phyloP scores from a whole-genome alignment of 2,797 vertebrate genomes.

The Molossus molossus region DNA sequence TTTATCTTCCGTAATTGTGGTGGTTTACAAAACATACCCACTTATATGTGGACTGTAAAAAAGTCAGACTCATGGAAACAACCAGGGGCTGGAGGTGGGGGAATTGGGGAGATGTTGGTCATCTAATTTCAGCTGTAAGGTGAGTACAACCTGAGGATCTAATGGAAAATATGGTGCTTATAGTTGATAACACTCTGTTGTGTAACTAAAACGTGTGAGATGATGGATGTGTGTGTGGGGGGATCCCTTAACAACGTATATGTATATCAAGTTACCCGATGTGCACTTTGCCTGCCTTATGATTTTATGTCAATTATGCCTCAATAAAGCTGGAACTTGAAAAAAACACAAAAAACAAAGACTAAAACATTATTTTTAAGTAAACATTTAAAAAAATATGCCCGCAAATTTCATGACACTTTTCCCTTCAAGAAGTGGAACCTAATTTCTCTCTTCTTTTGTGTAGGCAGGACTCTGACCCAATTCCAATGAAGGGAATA shows the following conservation, averaged over 20 bases:
- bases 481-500: background rate
- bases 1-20: background rate
- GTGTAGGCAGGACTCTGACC: background rate
- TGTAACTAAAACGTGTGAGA: background rate
- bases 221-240: background rate
- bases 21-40: background rate
- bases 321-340: background rate
- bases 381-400: background rate
- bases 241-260: background rate
- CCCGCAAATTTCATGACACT: background rate
- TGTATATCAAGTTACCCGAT: too few relatives aligned
- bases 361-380: background rate
- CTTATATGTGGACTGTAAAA: background rate
- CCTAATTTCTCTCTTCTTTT: background rate
- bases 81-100: background rate
- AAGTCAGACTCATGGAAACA: background rate
- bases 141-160: background rate
- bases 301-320: too few relatives aligned
- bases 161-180: background rate
- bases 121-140: background rate
- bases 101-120: background rate
- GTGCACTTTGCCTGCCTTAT: too few relatives aligned
- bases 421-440: background rate
- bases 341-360: background rate
- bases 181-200: background rate